Base-by-base conservation (phyloP, 2,113 vertebrate species). In the Excalfactoria chinensis region DNA sequence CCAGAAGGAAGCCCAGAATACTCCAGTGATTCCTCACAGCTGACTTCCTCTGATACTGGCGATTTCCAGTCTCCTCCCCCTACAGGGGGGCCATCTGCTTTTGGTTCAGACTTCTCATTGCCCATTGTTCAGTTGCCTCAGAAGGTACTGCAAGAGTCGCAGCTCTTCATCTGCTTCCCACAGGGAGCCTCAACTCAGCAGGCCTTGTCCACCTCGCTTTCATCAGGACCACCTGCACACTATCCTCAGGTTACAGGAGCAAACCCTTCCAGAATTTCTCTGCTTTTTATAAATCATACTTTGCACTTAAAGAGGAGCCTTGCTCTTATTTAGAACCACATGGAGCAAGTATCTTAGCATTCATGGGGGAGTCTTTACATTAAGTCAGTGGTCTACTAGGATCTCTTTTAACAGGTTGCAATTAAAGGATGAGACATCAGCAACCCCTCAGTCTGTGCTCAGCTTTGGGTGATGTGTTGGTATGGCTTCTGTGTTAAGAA, bases 1-100 rank as follows among this genome's bases (percentile, higher is more conserved):
- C 98, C 97, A 62, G 98, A 99, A 97, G 98, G 98, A 97, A 99
- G 98, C 96, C 98, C 98, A 13, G 99, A 99, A 51, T 98, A 98
- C 66, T 99, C 98, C 88, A 99, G 99, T 92, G 99, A 99, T 98
- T 99, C 99, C 73, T 98, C 98, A 89, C 98, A 98, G 93, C 96
- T 99, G 95, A 98, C 98, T 89, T 99, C 99, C 92, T 99, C 99
- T 44, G 99, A 99, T 48, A 97, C 98, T 35, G 98, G 98, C 76
- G 99, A 99, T 94, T 99, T 99, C 96, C 98, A 98, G 55, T 99
- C 99, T 70, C 99, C 98, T 93, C 98, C 98, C 90, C 96, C 97
- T 94, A 97, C 96, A 86, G 97, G 96, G 96, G 97, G 95, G 25
- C 86, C 96, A 93, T 93, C 95, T 94, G 77, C 96, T 96, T 97